These are phyloP conservation scores for Bovichtus diacanthus DNA, from an alignment of 2,797 vertebrate genomes.

Conservation along the genomic window DNA sequence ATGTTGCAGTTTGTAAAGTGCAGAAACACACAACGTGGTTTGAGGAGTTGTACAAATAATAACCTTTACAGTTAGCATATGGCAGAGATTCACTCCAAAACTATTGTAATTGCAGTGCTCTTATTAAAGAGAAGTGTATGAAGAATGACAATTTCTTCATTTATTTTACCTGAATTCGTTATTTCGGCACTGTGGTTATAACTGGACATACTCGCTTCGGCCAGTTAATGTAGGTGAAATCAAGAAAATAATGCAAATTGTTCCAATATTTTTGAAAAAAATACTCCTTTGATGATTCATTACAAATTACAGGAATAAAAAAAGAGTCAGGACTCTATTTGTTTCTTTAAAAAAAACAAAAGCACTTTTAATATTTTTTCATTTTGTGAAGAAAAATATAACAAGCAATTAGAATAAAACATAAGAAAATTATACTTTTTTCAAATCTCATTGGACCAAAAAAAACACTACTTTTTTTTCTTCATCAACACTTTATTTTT, in stretches of 20 bases:
- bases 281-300: neutral
- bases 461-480: neutral
- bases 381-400: neutral
- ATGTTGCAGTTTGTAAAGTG: neutral
- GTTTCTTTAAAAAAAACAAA: neutral
- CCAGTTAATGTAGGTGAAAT: neutral
- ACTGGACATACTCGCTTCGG: neutral
- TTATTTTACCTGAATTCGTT: neutral
- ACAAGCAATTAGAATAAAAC: neutral
- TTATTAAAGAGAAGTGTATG: neutral
- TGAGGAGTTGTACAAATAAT: neutral
- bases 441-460: neutral
- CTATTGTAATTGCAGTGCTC: neutral
- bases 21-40: neutral
- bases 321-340: neutral
- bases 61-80: neutral
- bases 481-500: conserved; percentile 1
- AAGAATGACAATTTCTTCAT: neutral
- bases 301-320: neutral
- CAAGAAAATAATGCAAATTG: neutral
- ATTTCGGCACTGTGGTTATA: neutral
- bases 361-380: neutral
- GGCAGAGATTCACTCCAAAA: neutral
- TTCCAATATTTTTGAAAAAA: neutral
- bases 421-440: neutral